These are phyloP conservation scores for Cerceris rybyensis DNA, from an alignment of 2,888 invertebrate species.

Conservation along the genomic window DNA sequence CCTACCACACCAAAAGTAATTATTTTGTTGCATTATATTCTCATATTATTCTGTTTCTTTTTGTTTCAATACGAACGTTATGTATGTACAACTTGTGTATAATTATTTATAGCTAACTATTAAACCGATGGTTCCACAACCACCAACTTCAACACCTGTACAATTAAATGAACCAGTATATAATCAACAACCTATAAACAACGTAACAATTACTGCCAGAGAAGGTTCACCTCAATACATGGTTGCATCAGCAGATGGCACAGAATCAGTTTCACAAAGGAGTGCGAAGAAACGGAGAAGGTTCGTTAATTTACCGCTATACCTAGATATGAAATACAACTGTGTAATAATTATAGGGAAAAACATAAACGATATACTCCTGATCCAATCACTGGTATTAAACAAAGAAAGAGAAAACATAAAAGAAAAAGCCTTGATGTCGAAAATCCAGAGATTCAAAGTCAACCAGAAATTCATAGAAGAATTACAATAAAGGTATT, in stretches of 20 bases:
- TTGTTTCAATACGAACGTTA: no score
- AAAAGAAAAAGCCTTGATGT: slow-evolving; percentile 90
- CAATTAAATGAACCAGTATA: slow-evolving; percentile 68
- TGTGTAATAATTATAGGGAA: slow-evolving; percentile 80
- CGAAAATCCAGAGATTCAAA: slow-evolving; percentile 83
- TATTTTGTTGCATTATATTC: slow-evolving; percentile 6
- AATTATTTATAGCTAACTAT: slow-evolving; percentile 74
- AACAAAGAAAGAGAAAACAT: slow-evolving; percentile 90
- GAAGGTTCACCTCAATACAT: slow-evolving; percentile 80
- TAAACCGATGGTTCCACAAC: slow-evolving; percentile 78
- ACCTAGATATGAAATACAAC: slow-evolving; percentile 12
- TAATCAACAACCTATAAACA: slow-evolving; percentile 70
- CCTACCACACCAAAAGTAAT: slow-evolving; percentile 79
- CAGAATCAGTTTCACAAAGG: slow-evolving; percentile 76
- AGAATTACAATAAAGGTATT: slow-evolving; percentile 91
- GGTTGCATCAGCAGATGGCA: slow-evolving; percentile 78
- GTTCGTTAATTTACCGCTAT: slow-evolving; percentile 45
- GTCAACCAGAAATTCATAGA: slow-evolving; percentile 83
- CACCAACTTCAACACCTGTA: slow-evolving; percentile 65
- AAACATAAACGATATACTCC: slow-evolving; percentile 91
- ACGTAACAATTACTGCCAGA: slow-evolving; percentile 71
- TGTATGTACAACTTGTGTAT: no score
- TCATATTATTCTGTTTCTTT: neutral
- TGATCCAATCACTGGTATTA: slow-evolving; percentile 84
- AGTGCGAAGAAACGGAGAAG: slow-evolving; percentile 80